Percentiles rank a stretch among this genome's conserved stretches.
Conservation (phyloP, 1,140 invertebrate genomes). For the Papilio machaon region DNA sequence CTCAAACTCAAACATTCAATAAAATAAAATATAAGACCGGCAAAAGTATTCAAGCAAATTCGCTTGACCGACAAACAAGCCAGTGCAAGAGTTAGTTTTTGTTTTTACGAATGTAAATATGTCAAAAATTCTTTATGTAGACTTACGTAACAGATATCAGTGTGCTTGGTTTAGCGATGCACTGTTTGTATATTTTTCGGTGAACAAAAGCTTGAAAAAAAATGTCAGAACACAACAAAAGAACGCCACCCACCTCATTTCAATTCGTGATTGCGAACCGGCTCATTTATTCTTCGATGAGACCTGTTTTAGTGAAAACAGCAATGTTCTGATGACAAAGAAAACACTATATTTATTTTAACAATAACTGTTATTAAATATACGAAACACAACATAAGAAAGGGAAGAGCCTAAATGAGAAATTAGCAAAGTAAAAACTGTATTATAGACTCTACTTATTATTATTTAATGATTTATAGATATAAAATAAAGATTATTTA, state of each 20-base stretch:
- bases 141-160: conserved; percentile 7
- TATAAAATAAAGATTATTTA: too few relatives aligned
- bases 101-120: background rate
- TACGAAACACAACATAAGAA: background rate
- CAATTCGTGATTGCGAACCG: conserved; percentile 28
- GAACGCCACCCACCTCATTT: conserved; percentile 20
- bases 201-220: conserved; percentile 35
- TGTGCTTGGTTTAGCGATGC: conserved; percentile 11
- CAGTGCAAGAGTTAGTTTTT: background rate
- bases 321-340: conserved; percentile 6
- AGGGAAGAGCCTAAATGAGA: too few relatives aligned
- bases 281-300: conserved; percentile 37
- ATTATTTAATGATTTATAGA: too few relatives aligned
- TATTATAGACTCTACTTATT: too few relatives aligned
- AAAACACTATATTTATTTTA: background rate
- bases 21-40: too few relatives aligned
- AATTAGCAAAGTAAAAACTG: too few relatives aligned
- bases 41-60: too few relatives aligned
- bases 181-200: conserved; percentile 30
- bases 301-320: conserved; percentile 31
- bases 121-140: background rate
- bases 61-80: too few relatives aligned
- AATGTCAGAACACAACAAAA: conserved; percentile 28
- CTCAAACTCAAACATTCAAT: too few relatives aligned
- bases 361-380: background rate